Base-by-base conservation (phyloP, 2,888 invertebrate genomes). In the Phaedon cochleariae region DNA sequence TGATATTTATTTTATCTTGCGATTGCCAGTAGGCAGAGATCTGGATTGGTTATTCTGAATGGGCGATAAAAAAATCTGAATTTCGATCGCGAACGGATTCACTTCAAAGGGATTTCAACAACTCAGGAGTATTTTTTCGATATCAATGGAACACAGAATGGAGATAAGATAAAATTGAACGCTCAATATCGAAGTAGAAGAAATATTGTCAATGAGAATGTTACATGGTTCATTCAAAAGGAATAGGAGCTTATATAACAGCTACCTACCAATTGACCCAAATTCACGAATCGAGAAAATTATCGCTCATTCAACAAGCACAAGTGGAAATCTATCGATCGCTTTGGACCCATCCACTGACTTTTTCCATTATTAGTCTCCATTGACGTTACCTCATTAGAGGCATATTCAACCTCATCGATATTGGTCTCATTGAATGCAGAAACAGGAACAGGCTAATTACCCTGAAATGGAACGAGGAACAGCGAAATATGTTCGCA, bases 221-320 rank as follows among this genome's bases (percentile, higher is more conserved):
- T n/a, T n/a, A n/a, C n/a, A n/a, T n/a, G n/a, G n/a, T n/a, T n/a
- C n/a, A n/a, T n/a, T n/a, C n/a, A n/a, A n/a, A n/a, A n/a, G n/a
- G n/a, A n/a, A n/a, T n/a, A n/a, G n/a, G n/a, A n/a, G n/a, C n/a
- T n/a, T n/a, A n/a, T n/a, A n/a, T n/a, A n/a, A n/a, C n/a, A n/a
- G n/a, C n/a, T n/a, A n/a, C n/a, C n/a, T n/a, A n/a, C n/a, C n/a
- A n/a, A n/a, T n/a, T n/a, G n/a, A n/a, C n/a, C n/a, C n/a, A n/a
- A n/a, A n/a, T n/a, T n/a, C n/a, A n/a, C 59, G 37, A 60, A 64
- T 60, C 41, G 55, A 64, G 26, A 5, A 26, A 26, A 26, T 26
- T 26, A 26, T 7, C 26, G 3, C 26, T 26, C 26, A 26, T 26
- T 26, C 26, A 26, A 5, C 7, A 26, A 7, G 26, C 7, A 5